phyloP scores from a whole-genome alignment of 2,888 invertebrate species.

The Anarsia innoxiella region DNA sequence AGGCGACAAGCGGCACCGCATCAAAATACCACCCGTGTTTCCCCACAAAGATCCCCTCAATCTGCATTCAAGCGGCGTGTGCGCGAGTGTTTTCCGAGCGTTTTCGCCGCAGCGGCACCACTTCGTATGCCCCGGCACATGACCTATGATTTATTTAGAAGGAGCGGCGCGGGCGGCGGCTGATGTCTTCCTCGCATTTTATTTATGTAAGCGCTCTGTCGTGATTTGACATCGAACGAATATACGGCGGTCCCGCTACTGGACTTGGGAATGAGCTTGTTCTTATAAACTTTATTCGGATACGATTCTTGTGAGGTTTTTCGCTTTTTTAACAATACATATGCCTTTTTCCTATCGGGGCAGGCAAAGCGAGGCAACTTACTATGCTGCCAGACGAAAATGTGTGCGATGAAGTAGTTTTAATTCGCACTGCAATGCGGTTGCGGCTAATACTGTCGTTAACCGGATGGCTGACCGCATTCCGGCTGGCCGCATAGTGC shows the following conservation, averaged over 20 bases:
- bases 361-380: no score
- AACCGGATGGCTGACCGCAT: no score
- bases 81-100: constrained; percentile 60
- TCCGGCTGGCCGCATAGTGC: no score
- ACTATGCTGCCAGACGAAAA: no score
- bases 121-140: constrained; percentile 40
- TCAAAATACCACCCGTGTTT: constrained; percentile 18
- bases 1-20: no score
- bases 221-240: constrained; percentile 37
- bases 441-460: no score
- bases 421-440: no score
- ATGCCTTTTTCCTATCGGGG: no score
- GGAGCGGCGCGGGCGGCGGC: constrained; percentile 12
- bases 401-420: no score
- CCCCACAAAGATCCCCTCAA: constrained; percentile 19
- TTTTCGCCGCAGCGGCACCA: constrained; percentile 41
- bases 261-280: constrained; percentile 4
- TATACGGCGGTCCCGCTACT: constrained; percentile 4
- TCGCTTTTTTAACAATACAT: no score
- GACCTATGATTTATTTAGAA: constrained; percentile 50
- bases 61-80: constrained; percentile 48
- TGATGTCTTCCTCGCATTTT: constrained; percentile 17
- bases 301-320: no score
- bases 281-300: no score
- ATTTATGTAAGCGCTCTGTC: constrained; percentile 43